Percentiles rank a stretch among this genome's conserved stretches.
Evolutionary conservation across 2,888 invertebrate species (phyloP).

Genomic region (Petrolisthes cinctipes): DNA sequence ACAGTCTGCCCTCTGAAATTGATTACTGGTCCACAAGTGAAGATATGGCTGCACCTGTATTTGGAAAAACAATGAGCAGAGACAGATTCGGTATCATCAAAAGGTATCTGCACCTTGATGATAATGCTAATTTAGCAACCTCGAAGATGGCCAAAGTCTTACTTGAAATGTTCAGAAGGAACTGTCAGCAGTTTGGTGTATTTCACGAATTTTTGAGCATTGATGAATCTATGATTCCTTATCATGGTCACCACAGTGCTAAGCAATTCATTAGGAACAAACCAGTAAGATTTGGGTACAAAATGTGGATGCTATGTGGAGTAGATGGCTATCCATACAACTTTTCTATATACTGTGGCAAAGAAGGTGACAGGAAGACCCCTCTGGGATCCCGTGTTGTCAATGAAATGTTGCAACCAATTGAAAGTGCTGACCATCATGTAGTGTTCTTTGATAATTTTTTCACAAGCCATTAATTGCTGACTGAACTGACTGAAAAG

Average conservation of each 20-base stretch:
- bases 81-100: conserved; percentile 11
- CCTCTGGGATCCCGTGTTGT: conserved; percentile 17
- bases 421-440: background rate
- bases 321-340: background rate
- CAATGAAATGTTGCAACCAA: background rate
- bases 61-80: conserved; percentile 23
- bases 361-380: background rate
- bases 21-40: conserved; percentile 19
- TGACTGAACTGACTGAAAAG: conserved; percentile 25
- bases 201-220: conserved; percentile 15
- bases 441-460: conserved; percentile 14
- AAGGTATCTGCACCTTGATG: conserved; percentile 11
- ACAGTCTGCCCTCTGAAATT: background rate
- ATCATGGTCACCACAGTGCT: conserved; percentile 19
- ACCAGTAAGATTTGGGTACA: background rate
- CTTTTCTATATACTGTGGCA: conserved; percentile 3
- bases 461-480: conserved; percentile 23
- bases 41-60: conserved; percentile 8
- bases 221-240: conserved; percentile 35
- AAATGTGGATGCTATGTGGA: background rate
- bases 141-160: conserved; percentile 32
- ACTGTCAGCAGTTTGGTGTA: conserved; percentile 10
- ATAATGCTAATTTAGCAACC: background rate
- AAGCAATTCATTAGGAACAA: background rate
- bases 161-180: conserved; percentile 7